These are phyloP conservation scores for Drosophila insularis DNA, from an alignment of 1,140 invertebrate species.

Conservation along the genomic window DNA sequence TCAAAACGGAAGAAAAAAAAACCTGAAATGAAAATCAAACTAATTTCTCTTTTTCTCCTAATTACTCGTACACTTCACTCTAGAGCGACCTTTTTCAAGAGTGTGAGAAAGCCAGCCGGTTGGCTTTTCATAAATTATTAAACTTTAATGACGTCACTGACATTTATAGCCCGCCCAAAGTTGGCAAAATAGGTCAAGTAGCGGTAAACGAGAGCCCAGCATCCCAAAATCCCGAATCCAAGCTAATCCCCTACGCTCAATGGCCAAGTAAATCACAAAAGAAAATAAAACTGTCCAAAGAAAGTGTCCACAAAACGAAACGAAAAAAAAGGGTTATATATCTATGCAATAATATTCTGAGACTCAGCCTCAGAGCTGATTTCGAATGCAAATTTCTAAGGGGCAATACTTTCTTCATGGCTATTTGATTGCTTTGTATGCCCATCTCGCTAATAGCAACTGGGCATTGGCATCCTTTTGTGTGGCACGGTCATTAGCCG, in stretches of 20 bases:
- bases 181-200: constrained; percentile 79
- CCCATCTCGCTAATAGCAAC: constrained; percentile 54
- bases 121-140: constrained; percentile 74
- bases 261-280: constrained; percentile 77
- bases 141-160: constrained; percentile 77
- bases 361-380: constrained; percentile 57
- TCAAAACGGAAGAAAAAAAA: constrained; percentile 21
- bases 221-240: constrained; percentile 27
- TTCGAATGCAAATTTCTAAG: constrained; percentile 66
- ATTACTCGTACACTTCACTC: constrained; percentile 43
- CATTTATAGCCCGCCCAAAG: constrained; percentile 66
- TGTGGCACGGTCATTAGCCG: constrained; percentile 65
- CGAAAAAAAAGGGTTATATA: constrained; percentile 37
- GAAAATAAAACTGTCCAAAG: constrained; percentile 79
- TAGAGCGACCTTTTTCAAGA: constrained; percentile 15
- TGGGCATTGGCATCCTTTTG: constrained; percentile 61
- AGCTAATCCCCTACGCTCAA: constrained; percentile 45
- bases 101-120: constrained; percentile 14
- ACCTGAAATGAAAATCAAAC: constrained; percentile 68
- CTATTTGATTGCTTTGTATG: constrained; percentile 70
- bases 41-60: constrained; percentile 55
- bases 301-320: constrained; percentile 63
- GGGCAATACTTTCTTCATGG: constrained; percentile 45
- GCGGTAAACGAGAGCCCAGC: constrained; percentile 67
- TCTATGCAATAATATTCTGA: constrained; percentile 8